Conservation (phyloP, 92 coral and sea anemone genomes). For the Actinostola sp. region DNA sequence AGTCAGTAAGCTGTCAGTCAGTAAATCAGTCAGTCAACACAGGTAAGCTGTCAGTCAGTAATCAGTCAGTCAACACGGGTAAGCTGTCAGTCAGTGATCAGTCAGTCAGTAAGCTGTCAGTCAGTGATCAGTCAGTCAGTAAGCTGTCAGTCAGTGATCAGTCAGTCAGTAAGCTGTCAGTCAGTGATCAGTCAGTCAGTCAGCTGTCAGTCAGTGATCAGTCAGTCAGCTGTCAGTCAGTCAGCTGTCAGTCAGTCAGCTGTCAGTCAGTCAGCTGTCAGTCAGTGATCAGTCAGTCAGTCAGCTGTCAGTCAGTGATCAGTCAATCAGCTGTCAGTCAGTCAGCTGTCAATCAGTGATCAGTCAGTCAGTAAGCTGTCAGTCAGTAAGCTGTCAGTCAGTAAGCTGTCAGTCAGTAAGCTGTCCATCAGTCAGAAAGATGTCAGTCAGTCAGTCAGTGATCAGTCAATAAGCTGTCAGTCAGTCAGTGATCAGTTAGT, state of each 20-base stretch:
- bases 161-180: too few relatives aligned
- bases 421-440: too few relatives aligned
- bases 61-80: conserved; percentile 1
- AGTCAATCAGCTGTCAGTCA: too few relatives aligned
- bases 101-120: too few relatives aligned
- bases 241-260: background rate
- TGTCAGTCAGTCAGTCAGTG: too few relatives aligned
- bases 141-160: too few relatives aligned
- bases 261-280: background rate
- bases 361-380: too few relatives aligned
- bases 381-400: too few relatives aligned
- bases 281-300: background rate
- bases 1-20: background rate
- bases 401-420: too few relatives aligned
- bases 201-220: background rate
- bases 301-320: background rate
- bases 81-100: background rate
- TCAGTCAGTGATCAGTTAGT: background rate
- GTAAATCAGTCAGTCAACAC: background rate
- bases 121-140: too few relatives aligned
- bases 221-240: background rate
- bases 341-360: background rate
- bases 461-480: too few relatives aligned
- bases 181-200: too few relatives aligned
- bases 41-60: background rate